phyloP scores from a whole-genome alignment of 2,888 invertebrate genomes.

The Dorcus hopei region DNA sequence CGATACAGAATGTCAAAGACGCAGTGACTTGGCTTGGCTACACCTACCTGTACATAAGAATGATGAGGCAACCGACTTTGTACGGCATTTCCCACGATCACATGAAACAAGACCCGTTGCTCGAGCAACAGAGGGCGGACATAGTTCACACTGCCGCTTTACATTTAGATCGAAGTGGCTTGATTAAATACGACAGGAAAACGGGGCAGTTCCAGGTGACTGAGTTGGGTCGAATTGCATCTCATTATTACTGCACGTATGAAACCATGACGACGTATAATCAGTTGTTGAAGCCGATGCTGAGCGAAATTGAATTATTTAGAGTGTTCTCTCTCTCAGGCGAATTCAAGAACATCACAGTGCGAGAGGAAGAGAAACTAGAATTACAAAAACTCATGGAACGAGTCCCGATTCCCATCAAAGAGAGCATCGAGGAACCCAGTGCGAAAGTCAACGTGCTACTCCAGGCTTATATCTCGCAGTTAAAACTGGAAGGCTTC shows the following conservation, averaged over 20 bases:
- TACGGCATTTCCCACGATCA: conserved; percentile 85
- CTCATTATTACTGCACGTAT: conserved; percentile 96
- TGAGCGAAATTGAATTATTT: conserved; percentile 97
- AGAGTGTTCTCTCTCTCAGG: conserved; percentile 97
- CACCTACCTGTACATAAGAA: conserved; percentile 93
- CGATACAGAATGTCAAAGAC: conserved; percentile 81
- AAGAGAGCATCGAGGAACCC: conserved; percentile 97
- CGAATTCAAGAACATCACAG: conserved; percentile 91
- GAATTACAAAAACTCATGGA: conserved; percentile 93
- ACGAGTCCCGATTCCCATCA: conserved; percentile 97
- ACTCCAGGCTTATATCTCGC: conserved; percentile 96
- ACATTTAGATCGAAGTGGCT: conserved; percentile 87
- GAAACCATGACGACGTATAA: conserved; percentile 97
- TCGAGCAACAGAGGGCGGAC: conserved; percentile 91
- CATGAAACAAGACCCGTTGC: conserved; percentile 74
- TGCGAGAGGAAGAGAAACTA: conserved; percentile 93
- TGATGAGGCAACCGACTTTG: conserved; percentile 85
- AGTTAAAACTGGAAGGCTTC: conserved; percentile 96
- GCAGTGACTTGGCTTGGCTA: conserved; percentile 95
- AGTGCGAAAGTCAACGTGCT: conserved; percentile 96
- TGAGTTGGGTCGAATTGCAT: conserved; percentile 94
- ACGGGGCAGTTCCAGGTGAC: conserved; percentile 82
- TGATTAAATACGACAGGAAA: conserved; percentile 93
- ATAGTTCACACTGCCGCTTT: conserved; percentile 92
- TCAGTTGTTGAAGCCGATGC: conserved; percentile 90